Conservation (phyloP, 2,113 vertebrate genomes). For the Eublepharis macularius region DNA sequence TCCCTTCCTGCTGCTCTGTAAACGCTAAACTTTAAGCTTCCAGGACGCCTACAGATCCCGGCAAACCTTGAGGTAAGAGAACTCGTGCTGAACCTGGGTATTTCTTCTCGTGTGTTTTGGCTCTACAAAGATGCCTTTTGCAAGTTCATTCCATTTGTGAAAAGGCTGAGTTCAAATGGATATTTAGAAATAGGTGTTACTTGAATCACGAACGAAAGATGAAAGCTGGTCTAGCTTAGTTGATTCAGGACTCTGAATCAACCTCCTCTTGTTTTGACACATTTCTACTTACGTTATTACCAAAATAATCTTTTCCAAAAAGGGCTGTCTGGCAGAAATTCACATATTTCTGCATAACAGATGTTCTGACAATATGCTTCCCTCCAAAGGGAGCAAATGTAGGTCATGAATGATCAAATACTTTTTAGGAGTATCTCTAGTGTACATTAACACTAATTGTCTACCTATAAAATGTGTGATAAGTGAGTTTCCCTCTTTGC, state of each 20-base stretch:
- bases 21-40: too few species aligned
- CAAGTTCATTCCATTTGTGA: too few species aligned
- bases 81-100: too few species aligned
- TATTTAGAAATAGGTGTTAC: neutral
- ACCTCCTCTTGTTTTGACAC: neutral
- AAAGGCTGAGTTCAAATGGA: too few species aligned
- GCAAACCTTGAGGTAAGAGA: too few species aligned
- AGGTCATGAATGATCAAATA: neutral
- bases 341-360: neutral
- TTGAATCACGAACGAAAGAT: neutral
- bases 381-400: neutral
- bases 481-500: neutral
- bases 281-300: neutral
- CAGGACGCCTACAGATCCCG: too few species aligned
- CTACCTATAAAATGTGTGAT: neutral
- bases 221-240: neutral
- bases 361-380: conserved; percentile 2
- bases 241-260: neutral
- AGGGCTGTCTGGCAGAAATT: neutral
- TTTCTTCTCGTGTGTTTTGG: too few species aligned
- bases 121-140: too few species aligned
- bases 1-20: too few species aligned
- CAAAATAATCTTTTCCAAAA: neutral
- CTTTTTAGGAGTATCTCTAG: neutral
- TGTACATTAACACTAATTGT: conserved; percentile 22